Percentiles rank a stretch among this genome's conserved stretches.
phyloP scores from a whole-genome alignment of 2,113 vertebrate genomes.

The Acanthochromis polyacanthus region DNA sequence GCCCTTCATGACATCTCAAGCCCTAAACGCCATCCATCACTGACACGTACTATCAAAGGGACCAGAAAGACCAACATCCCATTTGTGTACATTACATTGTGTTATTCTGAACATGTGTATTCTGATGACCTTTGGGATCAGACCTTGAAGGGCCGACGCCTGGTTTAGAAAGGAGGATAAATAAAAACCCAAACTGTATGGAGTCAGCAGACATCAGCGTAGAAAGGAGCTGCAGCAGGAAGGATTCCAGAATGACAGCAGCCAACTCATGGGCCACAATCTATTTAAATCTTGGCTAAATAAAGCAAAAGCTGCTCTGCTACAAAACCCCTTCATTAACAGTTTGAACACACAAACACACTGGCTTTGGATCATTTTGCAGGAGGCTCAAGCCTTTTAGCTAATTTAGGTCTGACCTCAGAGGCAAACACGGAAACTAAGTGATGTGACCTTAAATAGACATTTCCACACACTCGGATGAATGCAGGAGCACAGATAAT shows the following conservation, averaged over 20 bases:
- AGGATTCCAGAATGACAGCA: constrained; percentile 10
- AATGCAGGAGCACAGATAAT: constrained; percentile 8
- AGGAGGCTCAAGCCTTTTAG: constrained; percentile 5
- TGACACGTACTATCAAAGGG: constrained; percentile 2
- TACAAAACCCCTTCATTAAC: constrained; percentile 34
- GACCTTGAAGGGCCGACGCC: neutral
- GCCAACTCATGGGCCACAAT: constrained; percentile 24
- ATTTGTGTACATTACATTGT: constrained; percentile 5
- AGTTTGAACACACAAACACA: constrained; percentile 21
- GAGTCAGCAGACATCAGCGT: constrained; percentile 7
- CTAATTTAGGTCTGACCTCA: constrained; percentile 28
- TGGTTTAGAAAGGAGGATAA: neutral
- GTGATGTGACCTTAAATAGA: constrained; percentile 25
- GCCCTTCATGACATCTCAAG: neutral
- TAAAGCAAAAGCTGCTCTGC: constrained; percentile 41
- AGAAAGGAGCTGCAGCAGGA: constrained; percentile 6
- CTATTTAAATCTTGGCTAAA: constrained; percentile 50
- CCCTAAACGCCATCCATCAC: constrained; percentile 13
- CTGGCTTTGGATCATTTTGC: constrained; percentile 11
- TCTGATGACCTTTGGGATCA: neutral
- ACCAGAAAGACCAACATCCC: constrained; percentile 5
- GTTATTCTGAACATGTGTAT: neutral
- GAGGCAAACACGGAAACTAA: constrained; percentile 3
- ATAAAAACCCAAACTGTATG: neutral
- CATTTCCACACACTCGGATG: neutral